Conservation (phyloP, 2,888 invertebrate species). For the Drosophila macrospina region DNA sequence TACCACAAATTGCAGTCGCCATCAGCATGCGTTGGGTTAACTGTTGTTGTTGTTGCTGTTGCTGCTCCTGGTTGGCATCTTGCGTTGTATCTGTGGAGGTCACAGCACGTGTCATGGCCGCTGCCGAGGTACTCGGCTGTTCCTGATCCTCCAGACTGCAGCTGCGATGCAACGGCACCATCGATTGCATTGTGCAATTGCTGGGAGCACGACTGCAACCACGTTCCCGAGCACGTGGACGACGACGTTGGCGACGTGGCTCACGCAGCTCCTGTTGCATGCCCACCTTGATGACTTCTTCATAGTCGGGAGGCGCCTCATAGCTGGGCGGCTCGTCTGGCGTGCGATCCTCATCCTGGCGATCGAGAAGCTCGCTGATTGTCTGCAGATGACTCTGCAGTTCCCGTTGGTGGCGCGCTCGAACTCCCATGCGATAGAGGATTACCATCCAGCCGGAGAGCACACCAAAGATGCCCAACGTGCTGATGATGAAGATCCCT, state of each 20-base stretch:
- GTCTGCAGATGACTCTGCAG: constrained; percentile 89
- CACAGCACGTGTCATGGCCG: constrained; percentile 71
- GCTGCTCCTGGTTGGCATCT: constrained; percentile 51
- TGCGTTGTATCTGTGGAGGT: constrained; percentile 64
- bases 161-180: constrained; percentile 66
- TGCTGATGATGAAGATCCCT: constrained; percentile 88
- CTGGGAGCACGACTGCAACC: constrained; percentile 73
- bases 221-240: constrained; percentile 60
- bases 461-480: constrained; percentile 88
- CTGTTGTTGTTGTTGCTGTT: constrained; percentile 60
- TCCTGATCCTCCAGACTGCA: constrained; percentile 65
- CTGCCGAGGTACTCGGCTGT: constrained; percentile 82
- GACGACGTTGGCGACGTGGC: constrained; percentile 78
- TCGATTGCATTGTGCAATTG: constrained; percentile 73
- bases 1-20: constrained; percentile 84
- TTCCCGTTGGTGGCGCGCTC: constrained; percentile 88
- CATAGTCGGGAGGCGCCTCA: constrained; percentile 90
- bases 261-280: constrained; percentile 85
- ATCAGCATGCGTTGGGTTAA: constrained; percentile 77
- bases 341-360: constrained; percentile 84
- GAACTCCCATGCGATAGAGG: constrained; percentile 88
- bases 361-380: constrained; percentile 88
- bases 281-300: constrained; percentile 88
- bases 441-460: constrained; percentile 88
- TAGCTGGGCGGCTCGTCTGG: constrained; percentile 88